Evolutionary conservation across 2,797 vertebrate genomes (phyloP), one percentile per base, ranked within the genome.

Genomic region (Oreonectes daqikongensis): DNA sequence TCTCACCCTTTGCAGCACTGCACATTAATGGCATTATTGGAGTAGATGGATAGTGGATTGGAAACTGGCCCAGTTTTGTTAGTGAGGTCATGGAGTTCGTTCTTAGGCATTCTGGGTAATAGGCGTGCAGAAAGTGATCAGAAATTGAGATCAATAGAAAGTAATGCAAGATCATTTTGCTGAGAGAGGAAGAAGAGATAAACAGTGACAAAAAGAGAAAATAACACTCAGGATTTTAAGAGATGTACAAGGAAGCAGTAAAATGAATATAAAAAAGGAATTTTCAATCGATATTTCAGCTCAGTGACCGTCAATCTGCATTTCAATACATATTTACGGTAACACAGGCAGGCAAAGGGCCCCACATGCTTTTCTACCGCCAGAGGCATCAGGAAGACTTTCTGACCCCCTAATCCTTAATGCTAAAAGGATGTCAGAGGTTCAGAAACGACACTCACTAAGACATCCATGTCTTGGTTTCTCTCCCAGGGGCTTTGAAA

Each of bases 101-200:
- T 46, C 22, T 63, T 40, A 76, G 44, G 38, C 48, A 72, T 44
- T 67, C 67, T 71, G 78, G 61, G 66, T 74, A 75, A 78, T 71
- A 78, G 60, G 63, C 40, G 24, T n/a, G 53, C 60, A 55, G 71
- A 72, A 72, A 60, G 72, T 78, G 63, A 84, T 78, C 71, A 59
- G 65, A 82, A 72, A 78, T 65, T 32, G 67, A 83, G 63, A n/a
- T 75, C 77, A 75, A 85, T 84, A 84, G 38, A 72, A 26, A 1
- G 60, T 68, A 64, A 72, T 53, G 57, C 44, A 24, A 64, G 18
- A 38, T 12, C 22, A 64, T 55, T 52, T 57, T 75, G 81, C 70
- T 68, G 24, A 53, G 53, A 40, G 40, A 32, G 61, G 15, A 52
- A 35, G 52, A 32, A 66, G 42, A 68, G 1, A 24, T 22, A 57